phyloP scores from a whole-genome alignment of 2,113 vertebrate species.

The Serinus canaria region DNA sequence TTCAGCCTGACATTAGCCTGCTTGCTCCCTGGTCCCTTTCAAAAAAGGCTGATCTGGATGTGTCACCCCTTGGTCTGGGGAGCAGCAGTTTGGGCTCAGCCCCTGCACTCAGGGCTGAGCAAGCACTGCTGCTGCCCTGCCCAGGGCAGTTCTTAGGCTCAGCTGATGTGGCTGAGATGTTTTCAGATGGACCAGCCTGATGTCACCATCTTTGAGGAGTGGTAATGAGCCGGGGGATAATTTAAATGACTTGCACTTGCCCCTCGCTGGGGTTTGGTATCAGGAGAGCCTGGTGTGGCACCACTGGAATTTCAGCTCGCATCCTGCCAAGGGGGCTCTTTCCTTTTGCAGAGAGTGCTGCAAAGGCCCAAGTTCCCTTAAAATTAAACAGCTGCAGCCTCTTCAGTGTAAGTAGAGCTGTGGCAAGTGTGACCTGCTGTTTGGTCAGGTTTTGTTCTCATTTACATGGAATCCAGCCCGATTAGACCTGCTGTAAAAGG shows the following conservation, averaged over 20 bases:
- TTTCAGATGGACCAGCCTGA: background rate
- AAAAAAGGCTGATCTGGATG: background rate
- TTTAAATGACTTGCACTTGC: background rate
- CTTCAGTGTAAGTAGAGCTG: background rate
- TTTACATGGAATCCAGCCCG: background rate
- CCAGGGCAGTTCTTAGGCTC: background rate
- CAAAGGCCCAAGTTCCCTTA: background rate
- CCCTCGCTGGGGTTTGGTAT: rapidly evolving
- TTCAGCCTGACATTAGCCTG: constrained; percentile 45
- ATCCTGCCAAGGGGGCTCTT: background rate
- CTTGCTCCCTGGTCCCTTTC: background rate
- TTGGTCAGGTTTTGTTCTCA: background rate
- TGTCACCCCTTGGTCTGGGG: background rate
- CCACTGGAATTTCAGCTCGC: background rate
- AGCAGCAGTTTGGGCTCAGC: background rate
- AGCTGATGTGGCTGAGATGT: background rate
- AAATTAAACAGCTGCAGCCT: background rate
- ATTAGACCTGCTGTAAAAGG: background rate
- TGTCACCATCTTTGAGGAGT: background rate
- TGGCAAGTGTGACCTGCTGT: background rate
- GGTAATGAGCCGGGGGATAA: background rate
- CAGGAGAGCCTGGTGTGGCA: background rate
- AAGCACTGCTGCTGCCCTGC: background rate
- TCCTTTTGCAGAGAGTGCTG: background rate
- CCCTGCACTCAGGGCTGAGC: background rate